Evolutionary conservation across 1,140 invertebrate species (phyloP), one percentile per base, ranked within the genome.

Genomic region (Lanistes nyassanus): DNA sequence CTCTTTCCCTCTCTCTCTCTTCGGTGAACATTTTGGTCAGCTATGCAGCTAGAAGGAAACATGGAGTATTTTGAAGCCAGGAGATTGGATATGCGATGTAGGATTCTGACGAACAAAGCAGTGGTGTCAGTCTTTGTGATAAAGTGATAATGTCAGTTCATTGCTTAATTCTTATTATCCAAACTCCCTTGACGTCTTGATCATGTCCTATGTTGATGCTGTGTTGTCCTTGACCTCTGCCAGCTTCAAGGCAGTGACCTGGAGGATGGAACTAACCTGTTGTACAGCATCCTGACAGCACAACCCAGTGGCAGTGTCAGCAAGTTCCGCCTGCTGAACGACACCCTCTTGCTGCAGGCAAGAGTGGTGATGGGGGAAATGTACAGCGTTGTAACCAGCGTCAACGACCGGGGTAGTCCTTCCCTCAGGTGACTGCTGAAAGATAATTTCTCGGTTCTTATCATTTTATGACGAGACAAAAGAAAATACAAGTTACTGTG

Each of bases 181-280:
- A n/a, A n/a, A n/a, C n/a, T n/a, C n/a, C n/a, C n/a, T n/a, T n/a
- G n/a, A n/a, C 11, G 31, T 29, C 11, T 23, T 4, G 58, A 11
- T 60, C n/a, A 26, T 29, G 58, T 26, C 21, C 56, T 60, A 60
- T 60, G 7, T 60, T 26, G 21, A 21, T 31, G 4, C 31, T 60
- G 23, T 31, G 23, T 60, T 60, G 21, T 5, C 56, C 21, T 26
- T 60, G 26, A 37, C 11, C 39, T 13, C 39, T 42, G 13, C 23
- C 29, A 85, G 83, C 78, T 85, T 19, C 31, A 65, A 66, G 84
- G 83, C 29, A 81, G 51, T 34, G 84, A 85, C 71, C 60, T 3
- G 21, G 83, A 84, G 42, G 66, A n/a, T 13, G 67, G 58, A 53
- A 80, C 79, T 23, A 53, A 72, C 9, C 65, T 83, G 16, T 65